phyloP scores from a whole-genome alignment of 2,113 vertebrate genomes.

The Tapirus terrestris region DNA sequence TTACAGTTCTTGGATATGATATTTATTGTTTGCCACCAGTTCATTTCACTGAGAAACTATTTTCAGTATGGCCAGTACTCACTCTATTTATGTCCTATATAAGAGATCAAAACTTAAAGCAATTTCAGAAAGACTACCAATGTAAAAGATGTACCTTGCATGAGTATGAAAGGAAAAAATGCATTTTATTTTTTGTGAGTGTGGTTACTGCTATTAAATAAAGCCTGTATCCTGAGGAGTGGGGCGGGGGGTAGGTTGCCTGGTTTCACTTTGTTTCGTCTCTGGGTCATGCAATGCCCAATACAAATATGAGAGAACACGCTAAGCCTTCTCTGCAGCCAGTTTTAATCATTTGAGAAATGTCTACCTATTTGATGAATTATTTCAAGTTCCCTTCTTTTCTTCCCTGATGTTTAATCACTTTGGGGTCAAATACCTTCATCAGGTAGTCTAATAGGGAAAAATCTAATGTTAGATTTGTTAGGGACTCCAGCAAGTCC shows the following conservation, averaged over 20 bases:
- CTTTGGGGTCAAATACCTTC: not conserved
- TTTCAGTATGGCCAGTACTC: not conserved
- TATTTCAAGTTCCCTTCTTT: conserved; percentile 34
- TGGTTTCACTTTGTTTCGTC: not conserved
- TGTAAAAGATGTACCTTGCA: not conserved
- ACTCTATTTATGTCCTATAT: not conserved
- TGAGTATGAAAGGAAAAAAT: not conserved
- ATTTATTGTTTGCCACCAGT: not conserved
- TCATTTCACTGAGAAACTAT: conserved; percentile 23
- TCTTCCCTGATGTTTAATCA: conserved; percentile 13
- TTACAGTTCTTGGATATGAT: not conserved
- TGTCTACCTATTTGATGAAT: not conserved
- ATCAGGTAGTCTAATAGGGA: not conserved
- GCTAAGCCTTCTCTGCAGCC: not conserved
- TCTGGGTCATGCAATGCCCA: not conserved
- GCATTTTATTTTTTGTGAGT: not conserved
- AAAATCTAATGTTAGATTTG: not conserved
- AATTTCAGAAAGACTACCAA: not conserved
- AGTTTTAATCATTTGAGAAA: not conserved
- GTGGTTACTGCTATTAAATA: not conserved
- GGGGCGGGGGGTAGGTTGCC: not conserved
- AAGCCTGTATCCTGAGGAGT: not conserved
- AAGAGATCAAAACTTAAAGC: conserved; percentile 12
- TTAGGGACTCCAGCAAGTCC: not conserved
- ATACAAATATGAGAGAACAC: not conserved